phyloP scores from a whole-genome alignment of 2,888 invertebrate species.

The Diaprepes abbreviatus region DNA sequence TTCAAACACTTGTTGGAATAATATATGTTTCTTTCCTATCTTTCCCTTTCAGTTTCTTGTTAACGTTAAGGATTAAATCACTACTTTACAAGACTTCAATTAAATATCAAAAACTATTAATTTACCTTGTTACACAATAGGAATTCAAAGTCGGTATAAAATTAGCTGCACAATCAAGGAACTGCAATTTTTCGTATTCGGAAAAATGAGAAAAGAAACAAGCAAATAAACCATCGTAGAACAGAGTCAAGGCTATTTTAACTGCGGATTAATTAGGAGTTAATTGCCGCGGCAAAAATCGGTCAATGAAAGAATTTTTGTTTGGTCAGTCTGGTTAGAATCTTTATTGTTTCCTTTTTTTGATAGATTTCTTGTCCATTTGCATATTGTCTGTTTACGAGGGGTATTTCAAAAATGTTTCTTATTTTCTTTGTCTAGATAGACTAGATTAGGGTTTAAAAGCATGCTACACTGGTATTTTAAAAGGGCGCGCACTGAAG shows the following conservation, averaged over 20 bases:
- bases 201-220: constrained; percentile 15
- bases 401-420: not conserved
- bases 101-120: constrained; percentile 6
- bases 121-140: constrained; percentile 17
- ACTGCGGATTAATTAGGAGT: constrained; percentile 19
- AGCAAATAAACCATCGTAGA: not conserved
- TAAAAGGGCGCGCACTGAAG: no score
- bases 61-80: no score
- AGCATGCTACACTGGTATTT: no score
- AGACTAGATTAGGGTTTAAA: no score
- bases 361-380: not conserved
- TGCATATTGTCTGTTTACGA: not conserved
- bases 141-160: constrained; percentile 14
- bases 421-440: no score
- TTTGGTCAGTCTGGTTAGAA: constrained; percentile 15
- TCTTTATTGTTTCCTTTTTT: constrained; percentile 20
- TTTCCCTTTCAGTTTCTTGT: no score
- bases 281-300: constrained; percentile 36
- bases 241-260: constrained; percentile 27
- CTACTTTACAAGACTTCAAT: no score
- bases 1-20: no score
- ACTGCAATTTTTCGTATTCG: constrained; percentile 24
- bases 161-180: constrained; percentile 11
- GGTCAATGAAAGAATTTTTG: constrained; percentile 28
- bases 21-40: no score